Evolutionary conservation across 2,797 vertebrate genomes (phyloP).

Genomic region (Aratinga solstitialis): DNA sequence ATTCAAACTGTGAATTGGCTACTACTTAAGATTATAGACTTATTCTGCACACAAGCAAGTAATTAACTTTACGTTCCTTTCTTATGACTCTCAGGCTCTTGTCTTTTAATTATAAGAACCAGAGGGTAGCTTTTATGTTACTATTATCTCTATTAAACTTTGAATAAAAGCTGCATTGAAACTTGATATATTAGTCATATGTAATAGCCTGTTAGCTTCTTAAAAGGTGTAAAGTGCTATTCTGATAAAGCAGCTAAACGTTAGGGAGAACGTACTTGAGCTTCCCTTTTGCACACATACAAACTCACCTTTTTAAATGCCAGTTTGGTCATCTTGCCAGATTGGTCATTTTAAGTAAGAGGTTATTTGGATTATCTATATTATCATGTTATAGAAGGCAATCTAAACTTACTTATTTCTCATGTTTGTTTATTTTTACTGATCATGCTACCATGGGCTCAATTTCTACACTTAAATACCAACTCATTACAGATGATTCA

Average conservation of each 20-base stretch:
- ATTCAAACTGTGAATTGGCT: constrained; percentile 15
- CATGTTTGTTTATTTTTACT: background rate
- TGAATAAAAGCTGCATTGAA: constrained; percentile 41
- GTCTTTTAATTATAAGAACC: constrained; percentile 49
- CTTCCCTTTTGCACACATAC: background rate
- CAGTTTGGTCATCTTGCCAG: background rate
- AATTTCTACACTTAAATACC: background rate
- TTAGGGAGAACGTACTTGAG: background rate
- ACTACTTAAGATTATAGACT: constrained; percentile 38
- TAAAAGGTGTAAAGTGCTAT: background rate
- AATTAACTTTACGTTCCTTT: background rate
- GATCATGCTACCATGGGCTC: background rate
- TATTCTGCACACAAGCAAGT: constrained; percentile 1
- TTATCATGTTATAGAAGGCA: background rate
- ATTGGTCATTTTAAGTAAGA: background rate
- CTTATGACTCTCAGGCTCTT: constrained; percentile 5
- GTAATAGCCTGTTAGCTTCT: background rate
- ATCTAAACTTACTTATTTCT: background rate
- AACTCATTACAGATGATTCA: background rate
- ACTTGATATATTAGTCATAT: constrained; percentile 36
- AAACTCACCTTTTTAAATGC: background rate
- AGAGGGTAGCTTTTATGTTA: constrained; percentile 22
- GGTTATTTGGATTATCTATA: background rate
- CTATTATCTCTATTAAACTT: background rate
- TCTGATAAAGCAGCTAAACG: background rate